phyloP scores from a whole-genome alignment of 92 coral and sea anemone genomes.

The Scolanthus callimorphus region DNA sequence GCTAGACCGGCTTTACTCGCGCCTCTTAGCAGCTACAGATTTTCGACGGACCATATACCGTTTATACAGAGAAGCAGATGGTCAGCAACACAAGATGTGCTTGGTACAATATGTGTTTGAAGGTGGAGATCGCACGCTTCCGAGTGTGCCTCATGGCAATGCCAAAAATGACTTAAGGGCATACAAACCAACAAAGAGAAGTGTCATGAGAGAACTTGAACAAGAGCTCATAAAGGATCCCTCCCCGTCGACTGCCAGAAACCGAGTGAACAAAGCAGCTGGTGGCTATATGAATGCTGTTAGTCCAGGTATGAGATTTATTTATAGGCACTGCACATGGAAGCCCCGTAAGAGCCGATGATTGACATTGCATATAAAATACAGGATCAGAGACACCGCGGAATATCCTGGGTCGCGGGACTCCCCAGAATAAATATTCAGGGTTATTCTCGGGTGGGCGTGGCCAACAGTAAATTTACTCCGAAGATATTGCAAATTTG shows the following conservation, averaged over 20 bases:
- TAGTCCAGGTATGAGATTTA: not conserved
- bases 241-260: slow-evolving; percentile 3
- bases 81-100: not conserved
- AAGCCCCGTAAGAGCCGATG: too few species aligned
- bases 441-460: too few species aligned
- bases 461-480: too few species aligned
- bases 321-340: too few species aligned
- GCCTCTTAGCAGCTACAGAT: not conserved
- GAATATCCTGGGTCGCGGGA: too few species aligned
- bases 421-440: too few species aligned
- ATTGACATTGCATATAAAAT: too few species aligned
- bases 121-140: not conserved
- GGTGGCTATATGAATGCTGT: slow-evolving; percentile 17
- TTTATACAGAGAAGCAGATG: not conserved
- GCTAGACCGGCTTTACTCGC: not conserved
- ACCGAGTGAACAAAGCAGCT: not conserved
- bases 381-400: too few species aligned
- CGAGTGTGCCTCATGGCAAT: slow-evolving; percentile 10
- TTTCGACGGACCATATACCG: slow-evolving; percentile 1
- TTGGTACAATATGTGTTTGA: slow-evolving; percentile 9
- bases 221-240: slow-evolving; percentile 9
- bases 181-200: slow-evolving; percentile 16
- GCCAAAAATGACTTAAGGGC: not conserved
- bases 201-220: slow-evolving; percentile 4
- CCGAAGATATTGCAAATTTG: too few species aligned